Evolutionary conservation across 2,888 invertebrate species (phyloP).

Genomic region (Rhingia rostrata): DNA sequence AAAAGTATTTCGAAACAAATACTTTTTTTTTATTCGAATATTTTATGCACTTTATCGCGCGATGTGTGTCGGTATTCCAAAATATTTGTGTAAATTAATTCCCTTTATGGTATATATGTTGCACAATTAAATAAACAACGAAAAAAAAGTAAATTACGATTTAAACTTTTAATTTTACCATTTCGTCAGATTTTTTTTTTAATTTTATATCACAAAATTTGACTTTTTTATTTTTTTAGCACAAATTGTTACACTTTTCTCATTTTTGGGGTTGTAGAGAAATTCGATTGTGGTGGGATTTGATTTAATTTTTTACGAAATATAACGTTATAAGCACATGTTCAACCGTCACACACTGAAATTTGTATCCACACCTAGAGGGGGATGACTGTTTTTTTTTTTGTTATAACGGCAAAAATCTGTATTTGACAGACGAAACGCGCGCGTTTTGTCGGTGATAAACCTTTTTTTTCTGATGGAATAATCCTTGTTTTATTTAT

Average conservation of each 20-base stretch:
- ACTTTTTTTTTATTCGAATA: constrained; percentile 11
- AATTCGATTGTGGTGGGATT: constrained; percentile 30
- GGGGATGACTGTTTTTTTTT: constrained; percentile 43
- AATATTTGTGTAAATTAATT: constrained; percentile 11
- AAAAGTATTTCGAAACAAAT: not conserved
- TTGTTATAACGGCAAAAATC: constrained; percentile 43
- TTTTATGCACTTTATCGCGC: constrained; percentile 8
- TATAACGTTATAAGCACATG: constrained; percentile 76
- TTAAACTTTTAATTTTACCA: constrained; percentile 69
- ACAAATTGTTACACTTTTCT: constrained; percentile 71
- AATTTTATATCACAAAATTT: constrained; percentile 47
- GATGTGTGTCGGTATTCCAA: constrained; percentile 34
- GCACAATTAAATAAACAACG: constrained; percentile 31
- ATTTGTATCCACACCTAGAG: constrained; percentile 23
- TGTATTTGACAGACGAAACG: constrained; percentile 53
- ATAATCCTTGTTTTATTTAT: not conserved
- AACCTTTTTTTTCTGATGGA: not conserved
- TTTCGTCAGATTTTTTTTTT: constrained; percentile 61
- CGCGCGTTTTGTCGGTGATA: constrained; percentile 38
- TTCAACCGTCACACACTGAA: constrained; percentile 77
- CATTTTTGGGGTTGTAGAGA: constrained; percentile 42
- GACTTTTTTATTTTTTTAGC: constrained; percentile 28
- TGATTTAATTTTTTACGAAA: constrained; percentile 60
- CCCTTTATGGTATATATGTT: constrained; percentile 30
- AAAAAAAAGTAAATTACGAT: constrained; percentile 3